Evolutionary conservation across 2,113 vertebrate species (phyloP).

Genomic region (Canis aureus): DNA sequence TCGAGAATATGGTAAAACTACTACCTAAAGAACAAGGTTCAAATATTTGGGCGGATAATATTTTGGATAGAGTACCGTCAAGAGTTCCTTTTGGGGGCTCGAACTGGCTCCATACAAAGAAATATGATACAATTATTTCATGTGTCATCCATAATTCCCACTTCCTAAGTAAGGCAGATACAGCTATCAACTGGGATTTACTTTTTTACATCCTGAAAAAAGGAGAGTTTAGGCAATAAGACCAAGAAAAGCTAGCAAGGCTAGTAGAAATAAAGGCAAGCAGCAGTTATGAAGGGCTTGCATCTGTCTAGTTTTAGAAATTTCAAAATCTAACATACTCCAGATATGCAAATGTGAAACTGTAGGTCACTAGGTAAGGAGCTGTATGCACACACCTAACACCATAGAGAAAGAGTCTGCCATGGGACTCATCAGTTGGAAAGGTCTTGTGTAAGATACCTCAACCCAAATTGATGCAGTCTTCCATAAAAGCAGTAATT

Average conservation of each 20-base stretch:
- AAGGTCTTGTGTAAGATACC: constrained; percentile 83
- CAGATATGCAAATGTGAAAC: constrained; percentile 42
- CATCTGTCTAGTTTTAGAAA: constrained; percentile 50
- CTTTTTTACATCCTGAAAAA: constrained; percentile 58
- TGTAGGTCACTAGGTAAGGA: background rate
- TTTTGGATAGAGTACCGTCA: background rate
- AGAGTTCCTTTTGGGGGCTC: constrained; percentile 38
- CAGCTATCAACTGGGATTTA: constrained; percentile 25
- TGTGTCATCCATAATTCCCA: constrained; percentile 41
- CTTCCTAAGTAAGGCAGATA: constrained; percentile 20
- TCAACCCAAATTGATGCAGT: constrained; percentile 86
- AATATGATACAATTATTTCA: constrained; percentile 70
- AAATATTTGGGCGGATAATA: background rate
- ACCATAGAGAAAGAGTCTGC: background rate
- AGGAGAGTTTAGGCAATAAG: constrained; percentile 26
- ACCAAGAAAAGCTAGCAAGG: constrained; percentile 55
- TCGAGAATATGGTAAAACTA: constrained; percentile 76
- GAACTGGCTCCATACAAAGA: constrained; percentile 49
- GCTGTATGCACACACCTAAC: background rate
- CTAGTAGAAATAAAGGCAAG: constrained; percentile 64
- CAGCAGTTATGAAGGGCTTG: constrained; percentile 43
- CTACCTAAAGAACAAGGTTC: constrained; percentile 57
- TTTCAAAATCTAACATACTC: background rate
- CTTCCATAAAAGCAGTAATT: constrained; percentile 86
- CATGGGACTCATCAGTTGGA: constrained; percentile 73